Conservation (phyloP, 2,888 invertebrate genomes). For the Hymenopus coronatus region DNA sequence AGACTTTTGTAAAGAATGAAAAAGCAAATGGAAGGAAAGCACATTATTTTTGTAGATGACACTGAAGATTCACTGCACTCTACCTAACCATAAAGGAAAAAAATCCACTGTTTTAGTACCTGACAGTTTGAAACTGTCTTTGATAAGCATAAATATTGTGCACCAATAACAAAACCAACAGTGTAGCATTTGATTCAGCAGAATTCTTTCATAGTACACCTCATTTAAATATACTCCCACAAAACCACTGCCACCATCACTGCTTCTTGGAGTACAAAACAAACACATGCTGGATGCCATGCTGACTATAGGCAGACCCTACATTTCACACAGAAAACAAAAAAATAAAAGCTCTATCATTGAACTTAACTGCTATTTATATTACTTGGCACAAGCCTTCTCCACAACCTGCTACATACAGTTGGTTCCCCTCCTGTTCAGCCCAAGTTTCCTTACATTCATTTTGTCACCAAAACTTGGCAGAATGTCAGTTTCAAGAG, state of each 20-base stretch:
- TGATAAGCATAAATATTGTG: not conserved
- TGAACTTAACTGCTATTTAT: slow-evolving; percentile 20
- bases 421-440: not conserved
- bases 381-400: slow-evolving; percentile 17
- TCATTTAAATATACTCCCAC: not conserved
- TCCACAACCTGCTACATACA: not conserved
- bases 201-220: not conserved
- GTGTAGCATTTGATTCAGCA: not conserved
- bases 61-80: not conserved
- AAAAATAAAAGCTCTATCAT: slow-evolving; percentile 1
- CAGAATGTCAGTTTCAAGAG: not conserved
- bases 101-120: not conserved
- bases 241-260: not conserved
- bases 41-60: no score
- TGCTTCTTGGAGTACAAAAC: not conserved
- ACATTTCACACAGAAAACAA: not conserved
- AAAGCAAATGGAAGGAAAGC: no score
- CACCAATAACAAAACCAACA: not conserved
- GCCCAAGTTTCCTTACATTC: not conserved
- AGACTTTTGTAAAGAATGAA: no score
- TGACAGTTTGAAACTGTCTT: not conserved
- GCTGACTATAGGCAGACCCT: not conserved
- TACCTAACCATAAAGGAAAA: not conserved
- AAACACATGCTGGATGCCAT: slow-evolving; percentile 3
- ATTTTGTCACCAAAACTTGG: not conserved